These are phyloP conservation scores for Sminthopsis crassicaudata DNA, from an alignment of 2,113 vertebrate species.

Conservation along the genomic window DNA sequence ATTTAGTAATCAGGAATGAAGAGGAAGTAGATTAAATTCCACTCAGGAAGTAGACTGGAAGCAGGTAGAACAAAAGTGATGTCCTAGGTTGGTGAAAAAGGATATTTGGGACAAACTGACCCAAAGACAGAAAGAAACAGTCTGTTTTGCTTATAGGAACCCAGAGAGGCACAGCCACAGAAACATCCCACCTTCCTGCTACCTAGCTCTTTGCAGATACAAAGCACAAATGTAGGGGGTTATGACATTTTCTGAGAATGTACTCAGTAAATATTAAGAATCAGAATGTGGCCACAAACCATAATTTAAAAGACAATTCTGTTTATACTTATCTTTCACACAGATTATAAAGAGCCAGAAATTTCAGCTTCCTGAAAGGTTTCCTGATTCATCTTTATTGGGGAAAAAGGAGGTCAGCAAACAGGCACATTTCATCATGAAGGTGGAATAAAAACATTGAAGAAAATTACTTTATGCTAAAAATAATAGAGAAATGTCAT, in stretches of 20 bases:
- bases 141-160: neutral
- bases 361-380: neutral
- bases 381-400: neutral
- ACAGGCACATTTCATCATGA: neutral
- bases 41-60: neutral
- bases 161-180: neutral
- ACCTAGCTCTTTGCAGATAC: neutral
- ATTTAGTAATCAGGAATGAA: neutral
- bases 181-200: neutral
- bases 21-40: neutral
- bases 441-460: conserved; percentile 27
- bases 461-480: conserved; percentile 8
- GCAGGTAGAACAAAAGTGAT: neutral
- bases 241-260: conserved; percentile 40
- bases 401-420: neutral
- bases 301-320: conserved; percentile 13
- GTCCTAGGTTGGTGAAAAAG: neutral
- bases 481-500: neutral
- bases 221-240: conserved; percentile 12
- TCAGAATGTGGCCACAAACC: neutral
- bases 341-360: neutral
- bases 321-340: neutral
- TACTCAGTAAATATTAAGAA: conserved; percentile 30
- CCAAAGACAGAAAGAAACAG: neutral
- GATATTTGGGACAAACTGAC: neutral